Conservation (phyloP, 2,113 vertebrate species). For the Erpornis zantholeuca region DNA sequence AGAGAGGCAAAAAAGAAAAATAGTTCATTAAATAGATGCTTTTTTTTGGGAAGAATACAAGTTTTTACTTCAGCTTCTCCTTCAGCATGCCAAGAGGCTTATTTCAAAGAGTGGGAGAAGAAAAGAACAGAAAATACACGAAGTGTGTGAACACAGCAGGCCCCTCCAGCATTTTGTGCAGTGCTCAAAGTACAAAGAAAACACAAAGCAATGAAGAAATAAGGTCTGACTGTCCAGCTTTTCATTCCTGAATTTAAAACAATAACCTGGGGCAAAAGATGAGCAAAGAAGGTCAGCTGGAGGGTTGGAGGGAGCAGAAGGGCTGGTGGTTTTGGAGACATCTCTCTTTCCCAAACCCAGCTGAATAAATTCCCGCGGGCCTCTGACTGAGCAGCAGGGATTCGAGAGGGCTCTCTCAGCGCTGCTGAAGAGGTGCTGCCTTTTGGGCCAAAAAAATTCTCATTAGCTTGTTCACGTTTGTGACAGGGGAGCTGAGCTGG, state of each 20-base stretch:
- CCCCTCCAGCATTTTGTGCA: not conserved
- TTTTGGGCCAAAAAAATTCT: not conserved
- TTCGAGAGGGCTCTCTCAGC: rapidly evolving
- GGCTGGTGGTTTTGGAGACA: not conserved
- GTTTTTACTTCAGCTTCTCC: not conserved
- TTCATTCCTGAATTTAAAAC: constrained; percentile 41
- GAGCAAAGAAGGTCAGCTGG: not conserved
- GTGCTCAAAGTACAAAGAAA: not conserved
- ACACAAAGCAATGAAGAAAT: constrained; percentile 5
- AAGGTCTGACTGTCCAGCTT: not conserved
- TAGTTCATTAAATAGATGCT: not conserved
- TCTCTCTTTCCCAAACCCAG: not conserved
- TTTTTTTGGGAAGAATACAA: not conserved
- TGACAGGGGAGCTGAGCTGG: not conserved
- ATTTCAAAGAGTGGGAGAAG: not conserved
- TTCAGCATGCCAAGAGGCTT: not conserved
- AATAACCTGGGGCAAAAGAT: constrained; percentile 11
- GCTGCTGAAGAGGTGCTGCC: not conserved
- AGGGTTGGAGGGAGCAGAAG: not conserved
- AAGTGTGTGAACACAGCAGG: not conserved
- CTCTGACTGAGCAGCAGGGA: not conserved
- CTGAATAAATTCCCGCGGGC: not conserved
- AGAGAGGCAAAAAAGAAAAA: not conserved
- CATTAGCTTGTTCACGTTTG: not conserved
- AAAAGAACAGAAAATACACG: not conserved